phyloP scores from a whole-genome alignment of 2,797 vertebrate genomes.

The Coranthus polyacanthus region DNA sequence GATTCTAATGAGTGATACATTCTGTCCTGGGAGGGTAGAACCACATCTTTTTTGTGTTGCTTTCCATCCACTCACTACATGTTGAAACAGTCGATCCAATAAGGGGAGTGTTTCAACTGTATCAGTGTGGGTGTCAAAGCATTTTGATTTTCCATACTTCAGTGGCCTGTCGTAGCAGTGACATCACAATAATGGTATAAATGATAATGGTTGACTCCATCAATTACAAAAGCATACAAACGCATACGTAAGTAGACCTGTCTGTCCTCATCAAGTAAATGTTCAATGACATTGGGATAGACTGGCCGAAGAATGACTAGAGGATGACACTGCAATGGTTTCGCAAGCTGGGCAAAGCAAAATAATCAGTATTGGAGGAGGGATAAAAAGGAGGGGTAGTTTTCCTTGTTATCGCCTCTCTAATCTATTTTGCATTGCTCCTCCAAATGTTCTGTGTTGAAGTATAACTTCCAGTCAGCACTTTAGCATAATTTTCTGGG shows the following conservation, averaged over 20 bases:
- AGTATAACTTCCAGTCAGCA: slow-evolving; percentile 65
- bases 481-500: slow-evolving; percentile 9
- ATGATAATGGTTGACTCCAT: slow-evolving; percentile 87
- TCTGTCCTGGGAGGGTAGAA: slow-evolving; percentile 91
- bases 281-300: slow-evolving; percentile 86
- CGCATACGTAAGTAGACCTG: slow-evolving; percentile 88
- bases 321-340: slow-evolving; percentile 71
- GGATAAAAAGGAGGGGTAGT: slow-evolving; percentile 53
- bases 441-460: slow-evolving; percentile 83
- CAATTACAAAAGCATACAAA: slow-evolving; percentile 82
- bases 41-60: slow-evolving; percentile 89
- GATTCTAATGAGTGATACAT: slow-evolving; percentile 87
- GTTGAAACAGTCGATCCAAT: slow-evolving; percentile 86
- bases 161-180: slow-evolving; percentile 92
- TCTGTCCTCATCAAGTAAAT: slow-evolving; percentile 90
- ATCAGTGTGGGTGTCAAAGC: slow-evolving; percentile 90
- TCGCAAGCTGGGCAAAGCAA: slow-evolving; percentile 76
- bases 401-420: slow-evolving; percentile 69
- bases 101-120: slow-evolving; percentile 89
- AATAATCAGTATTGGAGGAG: slow-evolving; percentile 72
- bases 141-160: slow-evolving; percentile 89
- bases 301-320: slow-evolving; percentile 75
- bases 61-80: slow-evolving; percentile 90
- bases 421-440: slow-evolving; percentile 82
- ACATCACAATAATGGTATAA: slow-evolving; percentile 91